These are phyloP conservation scores for Nymphicus hollandicus DNA, from an alignment of 2,113 vertebrate genomes.

Conservation along the genomic window DNA sequence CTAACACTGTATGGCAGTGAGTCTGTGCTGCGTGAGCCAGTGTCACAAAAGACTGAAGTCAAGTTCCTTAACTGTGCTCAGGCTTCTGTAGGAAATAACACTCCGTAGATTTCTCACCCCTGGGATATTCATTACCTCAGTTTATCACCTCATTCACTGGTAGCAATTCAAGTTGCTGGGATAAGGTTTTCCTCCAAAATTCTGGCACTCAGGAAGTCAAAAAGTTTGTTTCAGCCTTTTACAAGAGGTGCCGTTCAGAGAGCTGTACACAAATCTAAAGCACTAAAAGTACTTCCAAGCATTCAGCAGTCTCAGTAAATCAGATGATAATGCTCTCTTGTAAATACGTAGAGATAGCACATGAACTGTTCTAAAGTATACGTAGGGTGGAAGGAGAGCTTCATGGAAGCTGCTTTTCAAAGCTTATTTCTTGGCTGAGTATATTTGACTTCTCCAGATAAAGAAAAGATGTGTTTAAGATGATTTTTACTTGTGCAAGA, in stretches of 20 bases:
- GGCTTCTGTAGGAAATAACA: not conserved
- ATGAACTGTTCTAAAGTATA: not conserved
- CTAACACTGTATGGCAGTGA: accelerated
- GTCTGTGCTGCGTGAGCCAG: not conserved
- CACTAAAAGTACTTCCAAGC: not conserved
- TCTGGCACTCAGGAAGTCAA: not conserved
- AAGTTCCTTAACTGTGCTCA: not conserved
- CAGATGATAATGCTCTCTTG: not conserved
- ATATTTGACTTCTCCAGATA: not conserved
- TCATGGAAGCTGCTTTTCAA: not conserved
- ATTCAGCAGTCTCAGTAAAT: not conserved
- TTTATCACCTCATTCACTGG: not conserved
- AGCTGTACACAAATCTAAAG: not conserved
- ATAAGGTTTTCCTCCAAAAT: not conserved
- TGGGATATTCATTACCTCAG: not conserved
- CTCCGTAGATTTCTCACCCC: not conserved
- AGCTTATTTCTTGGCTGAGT: not conserved
- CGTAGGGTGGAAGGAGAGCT: not conserved
- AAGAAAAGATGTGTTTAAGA: not conserved
- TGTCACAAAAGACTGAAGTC: not conserved
- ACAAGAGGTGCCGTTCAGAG: not conserved
- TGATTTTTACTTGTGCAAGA: not conserved
- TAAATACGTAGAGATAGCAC: not conserved
- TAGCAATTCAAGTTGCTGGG: not conserved
- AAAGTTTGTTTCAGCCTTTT: not conserved